Base-by-base conservation (phyloP, 1,140 invertebrate species). In the Pseudomyrmex concolor region DNA sequence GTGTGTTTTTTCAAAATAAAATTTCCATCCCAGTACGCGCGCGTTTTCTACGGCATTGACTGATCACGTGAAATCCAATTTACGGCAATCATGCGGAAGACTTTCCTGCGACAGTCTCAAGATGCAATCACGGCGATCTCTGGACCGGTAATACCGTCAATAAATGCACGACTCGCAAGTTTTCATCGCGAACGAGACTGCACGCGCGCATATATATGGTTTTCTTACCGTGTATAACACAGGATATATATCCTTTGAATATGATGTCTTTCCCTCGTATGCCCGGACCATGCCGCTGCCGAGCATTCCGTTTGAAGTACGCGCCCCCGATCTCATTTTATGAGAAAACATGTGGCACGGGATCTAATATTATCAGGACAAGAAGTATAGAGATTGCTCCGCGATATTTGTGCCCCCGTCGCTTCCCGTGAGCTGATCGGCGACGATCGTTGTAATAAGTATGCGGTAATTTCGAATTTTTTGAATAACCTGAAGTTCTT, bases 311-410 rank as follows among this genome's bases (percentile, higher is more conserved):
- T 91, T 91, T 91, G 89, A 91, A 86, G 89, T 88, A 90, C 89
- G 60, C 76, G 80, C 80, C 67, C 34, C 55, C 78, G 83, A 89
- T 86, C 86, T 90, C 89, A 86, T 90, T 91, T 91, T 90, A 90
- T 91, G 85, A 88, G 85, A 86, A 89, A 90, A 86, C 85, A 88
- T 84, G 77, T 84, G 84, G 86, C 84, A 86, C 76, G 66, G 80
- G 89, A 90, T 91, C 89, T 91, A 89, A 91, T 91, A 91, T 91
- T 84, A 89, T 81, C 89, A 83, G 84, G 86, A 83, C 78, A 80
- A 84, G 84, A 88, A 86, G 64, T 88, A 66, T 82, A 76, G 25
- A 48, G 66, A 70, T 80, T 80, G 70, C 77, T 70, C 34, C 70
- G 74, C 50, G 62, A 67, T 81, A 57, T 54, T 51, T 66, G 19